phyloP scores from a whole-genome alignment of 2,888 invertebrate genomes.

The Gibbula magus region DNA sequence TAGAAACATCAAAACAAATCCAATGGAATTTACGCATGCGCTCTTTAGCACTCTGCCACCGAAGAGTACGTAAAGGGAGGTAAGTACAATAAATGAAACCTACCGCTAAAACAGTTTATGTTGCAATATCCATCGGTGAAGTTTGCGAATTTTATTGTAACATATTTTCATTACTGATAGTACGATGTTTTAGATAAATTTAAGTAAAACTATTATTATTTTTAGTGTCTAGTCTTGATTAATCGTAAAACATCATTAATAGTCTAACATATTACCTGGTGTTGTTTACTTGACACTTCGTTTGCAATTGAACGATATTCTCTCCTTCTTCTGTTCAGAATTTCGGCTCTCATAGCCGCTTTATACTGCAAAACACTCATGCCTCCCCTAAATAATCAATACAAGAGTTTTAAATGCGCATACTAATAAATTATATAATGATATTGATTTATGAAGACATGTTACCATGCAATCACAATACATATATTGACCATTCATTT shows the following conservation, averaged over 20 bases:
- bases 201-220: no score
- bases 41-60: background rate
- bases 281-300: background rate
- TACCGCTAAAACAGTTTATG: background rate
- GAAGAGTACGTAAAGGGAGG: background rate
- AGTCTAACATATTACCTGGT: background rate
- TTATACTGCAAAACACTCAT: background rate
- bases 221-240: no score
- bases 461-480: no score
- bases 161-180: no score
- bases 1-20: conserved; percentile 12
- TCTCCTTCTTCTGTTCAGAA: conserved; percentile 2
- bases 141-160: no score
- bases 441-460: no score
- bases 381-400: background rate
- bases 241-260: no score
- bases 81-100: background rate
- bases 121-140: no score
- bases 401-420: no score
- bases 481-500: no score
- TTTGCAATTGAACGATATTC: conserved; percentile 18
- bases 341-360: background rate
- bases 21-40: background rate
- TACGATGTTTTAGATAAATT: no score
- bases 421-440: no score